Evolutionary conservation across 2,113 vertebrate species (phyloP).

Genomic region (Macquaria ambigua): DNA sequence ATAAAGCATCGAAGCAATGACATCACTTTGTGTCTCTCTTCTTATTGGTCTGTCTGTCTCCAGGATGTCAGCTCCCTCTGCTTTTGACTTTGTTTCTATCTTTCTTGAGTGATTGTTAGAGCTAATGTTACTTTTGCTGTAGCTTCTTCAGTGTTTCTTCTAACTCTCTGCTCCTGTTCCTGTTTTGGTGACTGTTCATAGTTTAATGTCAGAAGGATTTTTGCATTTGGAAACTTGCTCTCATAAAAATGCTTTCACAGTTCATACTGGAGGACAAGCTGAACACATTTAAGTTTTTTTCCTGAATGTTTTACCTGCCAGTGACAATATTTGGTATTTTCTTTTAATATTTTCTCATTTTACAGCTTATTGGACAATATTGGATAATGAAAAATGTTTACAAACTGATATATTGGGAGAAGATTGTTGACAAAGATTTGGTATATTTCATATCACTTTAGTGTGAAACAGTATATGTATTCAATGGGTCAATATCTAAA

Average conservation of each 20-base stretch:
- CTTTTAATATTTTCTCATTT: no score
- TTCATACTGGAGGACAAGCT: no score
- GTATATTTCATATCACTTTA: not conserved
- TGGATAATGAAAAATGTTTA: no score
- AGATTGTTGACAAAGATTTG: not conserved
- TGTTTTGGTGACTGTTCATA: not conserved
- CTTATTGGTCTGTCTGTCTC: slow-evolving; percentile 14
- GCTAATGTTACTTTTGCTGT: not conserved
- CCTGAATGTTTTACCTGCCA: no score
- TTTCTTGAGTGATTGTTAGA: not conserved
- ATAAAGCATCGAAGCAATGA: not conserved
- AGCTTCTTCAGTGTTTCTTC: not conserved
- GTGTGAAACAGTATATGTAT: not conserved
- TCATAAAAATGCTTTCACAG: no score
- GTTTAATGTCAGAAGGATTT: not conserved
- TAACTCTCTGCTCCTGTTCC: not conserved
- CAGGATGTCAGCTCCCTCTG: not conserved
- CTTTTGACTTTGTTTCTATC: not conserved
- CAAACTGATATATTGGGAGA: not conserved
- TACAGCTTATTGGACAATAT: no score
- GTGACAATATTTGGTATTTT: not conserved
- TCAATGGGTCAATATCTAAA: not conserved
- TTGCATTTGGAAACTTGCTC: not conserved
- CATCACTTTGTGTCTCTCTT: not conserved
- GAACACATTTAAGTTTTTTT: no score